Percentiles rank a stretch among this genome's conserved stretches.
These are phyloP conservation scores for Aplodontia rufa DNA, from an alignment of 2,113 vertebrate species.

Conservation along the genomic window DNA sequence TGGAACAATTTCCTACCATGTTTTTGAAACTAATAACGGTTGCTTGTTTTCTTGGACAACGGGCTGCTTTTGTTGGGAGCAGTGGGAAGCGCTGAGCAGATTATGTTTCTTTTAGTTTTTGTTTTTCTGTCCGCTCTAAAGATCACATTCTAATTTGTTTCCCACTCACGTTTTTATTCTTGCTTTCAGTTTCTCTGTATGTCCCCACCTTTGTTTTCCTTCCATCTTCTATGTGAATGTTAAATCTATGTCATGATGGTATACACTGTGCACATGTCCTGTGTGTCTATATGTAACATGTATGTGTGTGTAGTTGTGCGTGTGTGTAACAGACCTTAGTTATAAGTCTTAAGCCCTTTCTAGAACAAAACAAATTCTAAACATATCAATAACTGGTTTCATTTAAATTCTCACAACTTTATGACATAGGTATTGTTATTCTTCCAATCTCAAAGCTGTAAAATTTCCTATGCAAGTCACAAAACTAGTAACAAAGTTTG, in stretches of 20 bases:
- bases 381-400: not conserved
- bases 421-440: not conserved
- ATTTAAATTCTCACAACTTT: not conserved
- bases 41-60: not conserved
- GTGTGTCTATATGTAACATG: not conserved
- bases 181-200: not conserved
- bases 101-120: not conserved
- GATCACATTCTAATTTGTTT: not conserved
- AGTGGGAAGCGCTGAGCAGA: not conserved
- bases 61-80: not conserved
- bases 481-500: not conserved
- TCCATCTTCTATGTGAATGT: not conserved
- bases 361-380: conserved; percentile 37
- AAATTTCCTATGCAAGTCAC: not conserved
- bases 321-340: not conserved
- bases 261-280: not conserved
- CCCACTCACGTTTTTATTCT: not conserved
- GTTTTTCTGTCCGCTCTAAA: not conserved
- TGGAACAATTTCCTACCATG: not conserved
- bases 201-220: not conserved
- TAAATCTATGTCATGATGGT: not conserved
- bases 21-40: not conserved
- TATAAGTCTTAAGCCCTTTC: conserved; percentile 15
- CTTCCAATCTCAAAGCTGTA: not conserved
- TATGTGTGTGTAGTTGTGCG: not conserved